Evolutionary conservation across 2,113 vertebrate genomes (phyloP), one percentile per base, ranked within the genome.

Genomic region (Calyptommatus sinebrachiatus): DNA sequence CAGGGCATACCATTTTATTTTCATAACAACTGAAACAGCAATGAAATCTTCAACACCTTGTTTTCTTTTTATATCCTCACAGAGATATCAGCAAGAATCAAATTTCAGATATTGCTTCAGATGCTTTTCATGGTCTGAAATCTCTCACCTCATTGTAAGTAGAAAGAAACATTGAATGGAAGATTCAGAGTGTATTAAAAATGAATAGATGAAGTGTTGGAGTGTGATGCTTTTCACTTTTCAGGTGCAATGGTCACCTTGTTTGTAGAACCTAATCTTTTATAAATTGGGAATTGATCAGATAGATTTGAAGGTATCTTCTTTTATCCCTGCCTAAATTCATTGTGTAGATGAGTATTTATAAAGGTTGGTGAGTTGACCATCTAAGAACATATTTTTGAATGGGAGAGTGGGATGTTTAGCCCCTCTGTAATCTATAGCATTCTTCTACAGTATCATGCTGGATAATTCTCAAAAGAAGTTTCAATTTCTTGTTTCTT

Each of bases 61-160:
- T 82, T 57, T 83, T 77, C 63, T 61, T 81, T 57, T 7, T 21
- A 85, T 88, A 21, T 88, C 50, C 92, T 95, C 92, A 65, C 93
- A 99, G 98, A 94, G 98, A 99, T 94, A 94, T 99, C 93, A 99
- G 98, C 93, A 99, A 99, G 95, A 99, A 99, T 94, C 98, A 99
- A 91, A 97, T 99, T 92, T 96, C 97, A 21, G 98, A 99, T 92
- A 96, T 99, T 31, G 98, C 98, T 0, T 95, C 96, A 1, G 98
- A 99, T 80, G 97, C 98, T 48, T 99, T 99, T 94, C 97, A 95
- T 69, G 98, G 98, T 87, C 96, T 99, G 85, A 97, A 98, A 83
- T 99, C 96, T 4, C 98, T 99, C 92, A 98, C 97, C 22, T 99
- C 98, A 1, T 91, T 99, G 98, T 99, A 96, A 99, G 98, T 99